phyloP scores from a whole-genome alignment of 2,888 invertebrate genomes.

The Chymomyza fuscimana region DNA sequence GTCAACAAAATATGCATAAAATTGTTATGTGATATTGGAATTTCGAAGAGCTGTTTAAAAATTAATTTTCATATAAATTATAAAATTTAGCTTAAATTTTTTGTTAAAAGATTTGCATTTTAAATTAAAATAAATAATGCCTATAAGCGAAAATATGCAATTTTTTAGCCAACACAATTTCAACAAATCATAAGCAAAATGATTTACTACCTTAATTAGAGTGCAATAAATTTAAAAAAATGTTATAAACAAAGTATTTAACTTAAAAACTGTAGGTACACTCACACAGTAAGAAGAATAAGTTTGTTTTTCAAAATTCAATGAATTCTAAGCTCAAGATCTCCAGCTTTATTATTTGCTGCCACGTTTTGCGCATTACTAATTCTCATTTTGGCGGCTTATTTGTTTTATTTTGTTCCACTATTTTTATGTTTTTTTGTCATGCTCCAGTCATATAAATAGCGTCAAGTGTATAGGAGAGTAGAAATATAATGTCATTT shows the following conservation, averaged over 20 bases:
- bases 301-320: background rate
- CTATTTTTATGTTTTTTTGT: background rate
- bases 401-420: constrained; percentile 1
- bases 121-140: background rate
- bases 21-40: constrained; percentile 16
- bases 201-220: background rate
- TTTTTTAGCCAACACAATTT: constrained; percentile 5
- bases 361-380: constrained; percentile 62
- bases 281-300: background rate
- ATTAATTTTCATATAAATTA: constrained; percentile 16
- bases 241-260: background rate
- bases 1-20: constrained; percentile 8
- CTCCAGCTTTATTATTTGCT: constrained; percentile 11
- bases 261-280: background rate
- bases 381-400: constrained; percentile 53
- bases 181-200: background rate
- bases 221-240: background rate
- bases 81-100: background rate
- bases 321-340: background rate
- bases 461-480: background rate
- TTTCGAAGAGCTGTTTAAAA: constrained; percentile 5
- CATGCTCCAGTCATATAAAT: background rate
- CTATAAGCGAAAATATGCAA: background rate
- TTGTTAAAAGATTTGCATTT: constrained; percentile 7
- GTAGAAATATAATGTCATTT: background rate